Evolutionary conservation across 1,140 invertebrate species (phyloP), one percentile per base, ranked within the genome.

Genomic region (Pseudomyrmex cubaensis): DNA sequence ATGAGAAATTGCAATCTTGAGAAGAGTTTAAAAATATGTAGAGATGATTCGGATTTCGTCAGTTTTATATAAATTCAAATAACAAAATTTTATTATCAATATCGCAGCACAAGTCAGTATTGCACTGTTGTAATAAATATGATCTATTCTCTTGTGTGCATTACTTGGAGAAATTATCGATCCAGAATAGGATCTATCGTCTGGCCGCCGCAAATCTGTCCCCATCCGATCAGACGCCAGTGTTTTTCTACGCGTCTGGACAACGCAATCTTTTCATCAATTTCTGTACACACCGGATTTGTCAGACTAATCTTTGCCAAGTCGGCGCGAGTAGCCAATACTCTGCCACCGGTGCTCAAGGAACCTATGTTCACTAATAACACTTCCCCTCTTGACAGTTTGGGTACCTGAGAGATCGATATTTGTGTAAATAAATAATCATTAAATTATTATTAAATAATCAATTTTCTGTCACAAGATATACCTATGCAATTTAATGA

Each of bases 311-410:
- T 99, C 94, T 99, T 99, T 3, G 99, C 99, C 93, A 99, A 97
- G 97, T 99, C 99, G 89, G 97, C 98, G 93, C 98, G 99, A 0
- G 99, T 99, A 35, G 99, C 99, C 44, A 98, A 95, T 2, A 99
- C 99, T 89, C 98, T 95, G 4, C 99, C 99, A 63, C 99, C 99
- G 25, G 99, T 99, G 84, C 99, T 99, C 63, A 99, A 94, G 0
- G 99, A 99, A 9, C 99, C 99, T 93, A 99, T 99, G 94, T 99
- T 99, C 0, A 99, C 98, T 94, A 99, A 96, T 46, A 99, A 94
- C 50, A 99, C 96, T 95, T 96, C 92, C 48, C 90, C 93, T 67
- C 73, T 92, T 0, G 93, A 89, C 50, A 94, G 87, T 86, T 94
- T 94, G 15, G 93, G 96, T 61, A 98, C 97, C 96, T 97, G 91